Percentiles rank a stretch among this genome's conserved stretches.
Evolutionary conservation across 2,797 vertebrate genomes (phyloP).

Genomic region (Melanotaenia parkinsoni): DNA sequence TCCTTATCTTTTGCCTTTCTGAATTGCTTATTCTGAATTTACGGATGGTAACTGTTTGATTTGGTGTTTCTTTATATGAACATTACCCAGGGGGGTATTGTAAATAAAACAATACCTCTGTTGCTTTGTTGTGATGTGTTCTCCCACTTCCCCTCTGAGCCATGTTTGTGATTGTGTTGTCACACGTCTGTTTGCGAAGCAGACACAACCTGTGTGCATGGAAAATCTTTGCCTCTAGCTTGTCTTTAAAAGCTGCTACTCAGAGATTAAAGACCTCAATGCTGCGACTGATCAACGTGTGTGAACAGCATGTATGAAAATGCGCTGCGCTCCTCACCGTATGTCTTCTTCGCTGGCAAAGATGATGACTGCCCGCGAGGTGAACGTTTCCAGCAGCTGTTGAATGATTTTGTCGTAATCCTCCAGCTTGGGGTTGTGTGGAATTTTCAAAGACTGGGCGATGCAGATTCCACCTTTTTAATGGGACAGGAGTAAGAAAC

Average conservation of each 20-base stretch:
- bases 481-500: conserved; percentile 55
- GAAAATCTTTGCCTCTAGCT: conserved; percentile 62
- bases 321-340: conserved; percentile 81
- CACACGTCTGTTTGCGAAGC: conserved; percentile 66
- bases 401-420: conserved; percentile 93
- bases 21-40: conserved; percentile 42
- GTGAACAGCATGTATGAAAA: conserved; percentile 42
- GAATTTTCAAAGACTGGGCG: conserved; percentile 94
- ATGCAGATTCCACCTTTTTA: conserved; percentile 92
- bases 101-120: conserved; percentile 68
- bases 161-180: conserved; percentile 64
- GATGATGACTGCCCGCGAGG: conserved; percentile 90
- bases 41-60: conserved; percentile 55
- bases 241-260: conserved; percentile 60
- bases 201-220: conserved; percentile 32
- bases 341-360: conserved; percentile 96
- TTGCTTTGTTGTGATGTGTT: conserved; percentile 55
- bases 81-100: conserved; percentile 42
- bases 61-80: conserved; percentile 50
- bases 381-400: conserved; percentile 90
- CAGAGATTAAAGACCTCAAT: conserved; percentile 68
- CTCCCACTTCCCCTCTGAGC: conserved; percentile 56
- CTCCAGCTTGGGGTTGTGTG: conserved; percentile 88
- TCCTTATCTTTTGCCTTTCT: conserved; percentile 15
- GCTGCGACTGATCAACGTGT: conserved; percentile 47